Evolutionary conservation across 2,888 invertebrate species (phyloP).

Genomic region (Trissolcus brochymenae): DNA sequence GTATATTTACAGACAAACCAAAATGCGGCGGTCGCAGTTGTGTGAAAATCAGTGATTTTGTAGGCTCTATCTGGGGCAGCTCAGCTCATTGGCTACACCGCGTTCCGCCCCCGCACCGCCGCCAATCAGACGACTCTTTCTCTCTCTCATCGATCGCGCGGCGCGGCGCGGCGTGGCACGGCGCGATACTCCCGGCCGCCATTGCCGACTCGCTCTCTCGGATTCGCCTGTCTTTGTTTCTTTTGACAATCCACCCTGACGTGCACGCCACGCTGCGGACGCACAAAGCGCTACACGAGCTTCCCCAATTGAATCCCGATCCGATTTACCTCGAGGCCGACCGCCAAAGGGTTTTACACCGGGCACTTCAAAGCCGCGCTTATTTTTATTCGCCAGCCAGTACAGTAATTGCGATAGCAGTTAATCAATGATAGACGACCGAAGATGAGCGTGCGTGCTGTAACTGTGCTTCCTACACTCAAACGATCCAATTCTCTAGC

Average conservation of each 20-base stretch:
- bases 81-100: constrained; percentile 73
- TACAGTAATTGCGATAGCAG: constrained; percentile 19
- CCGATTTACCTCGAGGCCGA: constrained; percentile 43
- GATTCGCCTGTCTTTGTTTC: constrained; percentile 45
- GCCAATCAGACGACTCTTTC: constrained; percentile 71
- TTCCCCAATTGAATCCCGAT: constrained; percentile 44
- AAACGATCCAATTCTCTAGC: constrained; percentile 1
- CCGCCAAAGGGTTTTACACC: constrained; percentile 33
- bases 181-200: constrained; percentile 55
- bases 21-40: constrained; percentile 64
- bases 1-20: constrained; percentile 65
- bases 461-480: background rate
- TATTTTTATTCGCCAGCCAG: constrained; percentile 9
- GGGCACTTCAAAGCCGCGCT: constrained; percentile 34
- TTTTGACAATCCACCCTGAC: constrained; percentile 50
- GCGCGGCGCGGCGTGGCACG: constrained; percentile 51
- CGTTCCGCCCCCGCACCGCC: constrained; percentile 67
- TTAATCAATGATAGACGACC: constrained; percentile 25
- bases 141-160: constrained; percentile 59
- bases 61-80: constrained; percentile 71
- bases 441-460: constrained; percentile 12
- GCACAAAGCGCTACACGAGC: constrained; percentile 39
- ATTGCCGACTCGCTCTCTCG: constrained; percentile 31
- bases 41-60: constrained; percentile 75
- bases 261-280: constrained; percentile 23